phyloP scores from a whole-genome alignment of 2,113 vertebrate species.

The Falcunculus frontatus region DNA sequence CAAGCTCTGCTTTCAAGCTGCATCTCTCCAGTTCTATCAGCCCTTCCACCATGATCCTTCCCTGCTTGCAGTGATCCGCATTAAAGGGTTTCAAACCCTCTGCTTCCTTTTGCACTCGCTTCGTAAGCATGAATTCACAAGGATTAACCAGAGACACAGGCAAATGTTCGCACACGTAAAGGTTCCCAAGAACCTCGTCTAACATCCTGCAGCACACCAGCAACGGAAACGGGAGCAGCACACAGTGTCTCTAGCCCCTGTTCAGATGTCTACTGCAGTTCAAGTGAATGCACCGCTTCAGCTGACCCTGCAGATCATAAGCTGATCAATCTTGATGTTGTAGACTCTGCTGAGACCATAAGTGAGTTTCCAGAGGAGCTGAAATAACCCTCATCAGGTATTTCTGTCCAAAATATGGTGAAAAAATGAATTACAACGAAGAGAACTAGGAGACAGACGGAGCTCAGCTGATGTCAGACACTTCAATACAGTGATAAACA shows the following conservation, averaged over 20 bases:
- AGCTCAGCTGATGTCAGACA: background rate
- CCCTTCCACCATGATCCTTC: background rate
- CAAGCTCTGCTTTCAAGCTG: background rate
- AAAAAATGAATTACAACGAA: constrained; percentile 9
- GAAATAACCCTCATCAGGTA: background rate
- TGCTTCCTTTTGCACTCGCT: background rate
- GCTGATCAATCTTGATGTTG: background rate
- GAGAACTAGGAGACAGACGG: background rate
- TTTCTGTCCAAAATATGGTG: background rate
- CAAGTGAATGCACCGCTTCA: background rate
- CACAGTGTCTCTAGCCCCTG: background rate
- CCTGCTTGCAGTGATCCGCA: background rate
- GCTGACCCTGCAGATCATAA: background rate
- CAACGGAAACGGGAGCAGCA: background rate
- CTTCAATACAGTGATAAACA: constrained; percentile 6
- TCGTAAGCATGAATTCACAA: background rate
- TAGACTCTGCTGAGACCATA: background rate
- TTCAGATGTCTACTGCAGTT: background rate
- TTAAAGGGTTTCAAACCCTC: background rate
- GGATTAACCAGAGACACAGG: background rate
- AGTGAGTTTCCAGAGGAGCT: constrained; percentile 48
- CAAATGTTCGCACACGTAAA: background rate
- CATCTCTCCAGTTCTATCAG: background rate
- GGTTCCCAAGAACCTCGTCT: background rate
- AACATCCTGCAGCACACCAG: background rate